phyloP scores from a whole-genome alignment of 1,140 invertebrate species.

The Aphis craccivora region DNA sequence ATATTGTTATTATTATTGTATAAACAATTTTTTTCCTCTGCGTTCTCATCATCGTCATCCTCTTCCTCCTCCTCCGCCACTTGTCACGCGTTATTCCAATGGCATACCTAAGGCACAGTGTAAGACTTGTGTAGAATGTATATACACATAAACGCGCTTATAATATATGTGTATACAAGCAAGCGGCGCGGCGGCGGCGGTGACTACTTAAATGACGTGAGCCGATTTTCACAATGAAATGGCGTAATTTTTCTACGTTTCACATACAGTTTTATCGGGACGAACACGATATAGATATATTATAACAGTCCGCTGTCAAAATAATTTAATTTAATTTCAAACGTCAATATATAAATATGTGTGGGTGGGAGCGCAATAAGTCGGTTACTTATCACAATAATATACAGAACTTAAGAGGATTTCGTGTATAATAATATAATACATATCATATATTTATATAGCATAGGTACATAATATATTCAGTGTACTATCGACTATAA shows the following conservation, averaged over 20 bases:
- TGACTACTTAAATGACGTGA: constrained; percentile 29
- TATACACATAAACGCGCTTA: not conserved
- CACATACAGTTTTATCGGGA: not conserved
- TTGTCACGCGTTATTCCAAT: not conserved
- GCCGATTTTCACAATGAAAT: constrained; percentile 57
- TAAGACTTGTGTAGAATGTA: not conserved
- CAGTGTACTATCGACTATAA: not conserved
- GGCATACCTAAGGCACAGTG: not conserved
- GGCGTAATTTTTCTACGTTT: constrained; percentile 45
- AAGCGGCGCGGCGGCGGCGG: too few relatives aligned
- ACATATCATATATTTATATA: not conserved
- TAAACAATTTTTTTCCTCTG: not conserved
- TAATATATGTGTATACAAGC: not conserved
- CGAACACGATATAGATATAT: not conserved
- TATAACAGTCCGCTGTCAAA: not conserved
- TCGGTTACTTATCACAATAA: not conserved
- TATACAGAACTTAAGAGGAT: not conserved
- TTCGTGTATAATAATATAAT: not conserved
- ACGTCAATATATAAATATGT: not conserved
- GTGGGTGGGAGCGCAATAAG: not conserved
- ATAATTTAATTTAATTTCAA: not conserved
- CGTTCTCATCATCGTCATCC: not conserved
- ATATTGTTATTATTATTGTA: constrained; percentile 11
- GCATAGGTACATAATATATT: too few relatives aligned
- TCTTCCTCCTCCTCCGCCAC: not conserved